These are phyloP conservation scores for Apogon hyalosoma DNA, from an alignment of 2,797 vertebrate genomes.

Conservation along the genomic window DNA sequence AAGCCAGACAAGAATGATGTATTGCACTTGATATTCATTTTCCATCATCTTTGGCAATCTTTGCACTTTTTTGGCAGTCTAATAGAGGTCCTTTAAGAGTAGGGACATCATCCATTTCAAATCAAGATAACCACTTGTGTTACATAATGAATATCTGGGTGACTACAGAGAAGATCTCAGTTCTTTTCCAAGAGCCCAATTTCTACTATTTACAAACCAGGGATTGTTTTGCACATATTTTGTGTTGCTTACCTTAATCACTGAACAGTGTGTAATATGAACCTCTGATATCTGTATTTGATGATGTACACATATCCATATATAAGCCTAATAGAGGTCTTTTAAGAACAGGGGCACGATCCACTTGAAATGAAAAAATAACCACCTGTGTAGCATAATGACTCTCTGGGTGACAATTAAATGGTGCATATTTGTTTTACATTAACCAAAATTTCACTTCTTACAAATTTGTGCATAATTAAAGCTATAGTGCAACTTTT, in stretches of 20 bases:
- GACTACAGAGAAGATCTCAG: conserved; percentile 25
- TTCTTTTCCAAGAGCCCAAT: conserved; percentile 6
- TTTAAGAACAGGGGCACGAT: conserved; percentile 65
- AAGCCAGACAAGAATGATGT: conserved; percentile 82
- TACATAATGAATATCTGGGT: conserved; percentile 43
- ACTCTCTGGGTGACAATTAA: conserved; percentile 27
- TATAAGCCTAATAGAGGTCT: conserved; percentile 70
- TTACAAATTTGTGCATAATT: conserved; percentile 1
- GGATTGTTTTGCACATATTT: background rate
- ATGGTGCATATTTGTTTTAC: conserved; percentile 22
- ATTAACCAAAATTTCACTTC: conserved; percentile 5
- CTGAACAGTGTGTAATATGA: no score
- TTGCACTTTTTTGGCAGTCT: conserved; percentile 74
- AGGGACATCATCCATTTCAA: conserved; percentile 69
- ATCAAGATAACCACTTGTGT: conserved; percentile 67
- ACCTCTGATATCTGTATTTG: no score
- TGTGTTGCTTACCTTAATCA: background rate
- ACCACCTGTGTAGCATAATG: conserved; percentile 57
- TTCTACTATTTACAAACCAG: conserved; percentile 22
- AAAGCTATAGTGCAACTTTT: no score
- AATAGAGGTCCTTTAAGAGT: conserved; percentile 75
- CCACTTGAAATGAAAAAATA: conserved; percentile 69
- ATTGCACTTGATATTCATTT: conserved; percentile 86
- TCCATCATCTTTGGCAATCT: conserved; percentile 78
- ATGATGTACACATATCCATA: no score